A percentile compares a stretch with the other conserved stretches of the same genome.
Evolutionary conservation across 2,888 invertebrate genomes (phyloP).

Genomic region (Drepana falcataria): DNA sequence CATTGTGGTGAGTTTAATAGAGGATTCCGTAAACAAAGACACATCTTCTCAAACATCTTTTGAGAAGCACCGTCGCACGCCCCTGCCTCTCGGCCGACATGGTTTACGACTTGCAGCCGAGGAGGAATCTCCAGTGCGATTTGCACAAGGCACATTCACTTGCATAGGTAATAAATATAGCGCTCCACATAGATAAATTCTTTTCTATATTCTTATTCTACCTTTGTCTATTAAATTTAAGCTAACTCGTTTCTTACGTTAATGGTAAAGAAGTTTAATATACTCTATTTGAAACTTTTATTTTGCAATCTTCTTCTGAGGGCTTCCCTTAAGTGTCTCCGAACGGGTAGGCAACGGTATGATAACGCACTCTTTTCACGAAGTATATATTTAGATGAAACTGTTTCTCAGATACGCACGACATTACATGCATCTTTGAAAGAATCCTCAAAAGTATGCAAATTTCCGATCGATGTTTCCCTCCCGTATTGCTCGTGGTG

Average conservation of each 20-base stretch:
- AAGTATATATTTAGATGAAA: too few relatives aligned
- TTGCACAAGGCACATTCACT: slow-evolving; percentile 41
- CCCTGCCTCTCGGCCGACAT: slow-evolving; percentile 26
- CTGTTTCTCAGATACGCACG: too few relatives aligned
- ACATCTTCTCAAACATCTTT: slow-evolving; percentile 7
- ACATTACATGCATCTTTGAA: too few relatives aligned
- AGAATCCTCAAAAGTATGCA: too few relatives aligned
- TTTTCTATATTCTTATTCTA: background rate
- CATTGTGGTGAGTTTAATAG: slow-evolving; percentile 9
- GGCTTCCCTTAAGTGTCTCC: too few relatives aligned
- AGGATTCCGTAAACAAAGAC: slow-evolving; percentile 20
- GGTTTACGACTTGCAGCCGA: slow-evolving; percentile 48
- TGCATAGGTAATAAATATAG: slow-evolving; percentile 42
- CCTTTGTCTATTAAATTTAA: background rate
- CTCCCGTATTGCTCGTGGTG: too few relatives aligned
- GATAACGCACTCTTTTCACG: too few relatives aligned
- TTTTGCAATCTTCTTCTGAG: background rate
- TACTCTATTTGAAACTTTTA: background rate
- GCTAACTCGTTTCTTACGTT: background rate
- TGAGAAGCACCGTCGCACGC: slow-evolving; percentile 18
- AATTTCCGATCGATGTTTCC: background rate
- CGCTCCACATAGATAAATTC: slow-evolving; percentile 16
- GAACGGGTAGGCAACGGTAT: too few relatives aligned
- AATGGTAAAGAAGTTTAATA: too few relatives aligned
- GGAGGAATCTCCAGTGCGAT: slow-evolving; percentile 47